Evolutionary conservation across 2,113 vertebrate species (phyloP), one percentile per base, ranked within the genome.

Genomic region (Peromyscus maniculatus): DNA sequence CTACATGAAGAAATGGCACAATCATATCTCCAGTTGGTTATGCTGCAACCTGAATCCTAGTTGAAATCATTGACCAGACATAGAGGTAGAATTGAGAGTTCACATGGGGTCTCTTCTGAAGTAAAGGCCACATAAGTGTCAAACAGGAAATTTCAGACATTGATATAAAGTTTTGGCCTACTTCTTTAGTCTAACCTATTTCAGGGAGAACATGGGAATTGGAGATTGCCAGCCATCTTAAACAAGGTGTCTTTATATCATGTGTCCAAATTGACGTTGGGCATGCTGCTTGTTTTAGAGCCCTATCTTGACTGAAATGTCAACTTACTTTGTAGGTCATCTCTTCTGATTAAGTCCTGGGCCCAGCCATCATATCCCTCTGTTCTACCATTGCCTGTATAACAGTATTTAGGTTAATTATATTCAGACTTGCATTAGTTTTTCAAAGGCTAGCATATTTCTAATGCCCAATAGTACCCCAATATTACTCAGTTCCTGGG

Each of bases 391-490:
- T 24, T 59, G 46, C 36, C 7, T 67, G 94, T 22, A 83, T 24
- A 95, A 26, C 86, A 71, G 49, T 5, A 62, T 75, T 95, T 89
- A 91, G 17, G 84, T 71, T 43, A 71, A 57, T 86, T 75, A 89
- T 66, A 80, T 26, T 75, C 3, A 95, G 1, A 0, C 16, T 92
- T 84, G 92, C 62, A n/a, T 87, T 86, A 12, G 46, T 46, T 62
- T 95, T 94, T 66, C 2, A 59, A 69, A 92, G 28, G 4, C 43
- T 87, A 6, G 2, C 43, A 49, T 87, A 5, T 10, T 71, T 9
- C 10, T 28, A 55, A 13, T 74, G 62, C 49, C 4, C 5, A 24
- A 62, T 77, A 31, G 49, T 77, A 8, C 33, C 21, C 5, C 9
- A 62, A 0, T 49, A 43, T 79, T 92, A 88, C 17, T 96, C 19